Percentiles rank a stretch among this genome's conserved stretches.
Conservation (phyloP, 92 coral and sea anemone species). For the Porites rus region DNA sequence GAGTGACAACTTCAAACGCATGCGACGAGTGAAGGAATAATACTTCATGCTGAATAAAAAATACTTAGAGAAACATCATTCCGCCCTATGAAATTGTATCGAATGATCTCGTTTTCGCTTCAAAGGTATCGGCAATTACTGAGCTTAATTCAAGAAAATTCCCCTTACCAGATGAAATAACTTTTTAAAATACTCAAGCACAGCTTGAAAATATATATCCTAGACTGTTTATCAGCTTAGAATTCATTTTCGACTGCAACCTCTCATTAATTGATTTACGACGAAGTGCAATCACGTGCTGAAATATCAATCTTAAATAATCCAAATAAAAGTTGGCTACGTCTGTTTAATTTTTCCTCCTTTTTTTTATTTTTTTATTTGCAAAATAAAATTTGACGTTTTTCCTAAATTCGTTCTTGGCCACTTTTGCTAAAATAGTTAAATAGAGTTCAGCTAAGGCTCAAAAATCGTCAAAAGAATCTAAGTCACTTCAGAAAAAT, state of each 20-base stretch:
- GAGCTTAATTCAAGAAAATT: not conserved
- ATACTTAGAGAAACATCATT: not conserved
- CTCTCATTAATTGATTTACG: too few species aligned
- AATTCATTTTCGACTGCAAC: not conserved
- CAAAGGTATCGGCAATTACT: not conserved
- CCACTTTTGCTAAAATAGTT: not conserved
- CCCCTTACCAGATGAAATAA: not conserved
- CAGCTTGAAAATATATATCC: constrained; percentile 21
- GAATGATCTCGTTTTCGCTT: not conserved
- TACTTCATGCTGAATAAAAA: not conserved
- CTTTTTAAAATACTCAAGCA: constrained; percentile 17
- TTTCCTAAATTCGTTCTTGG: not conserved
- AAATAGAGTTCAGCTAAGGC: not conserved
- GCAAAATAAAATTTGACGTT: too few species aligned
- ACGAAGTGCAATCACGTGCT: too few species aligned
- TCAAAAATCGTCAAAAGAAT: too few species aligned
- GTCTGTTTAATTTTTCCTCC: not conserved
- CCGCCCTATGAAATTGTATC: not conserved
- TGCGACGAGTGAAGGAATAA: not conserved
- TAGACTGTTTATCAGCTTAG: not conserved
- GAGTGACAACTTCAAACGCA: not conserved
- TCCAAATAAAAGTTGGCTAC: not conserved
- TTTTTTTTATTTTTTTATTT: too few species aligned
- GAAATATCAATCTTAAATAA: not conserved
- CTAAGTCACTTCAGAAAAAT: too few species aligned